Evolutionary conservation across 2,113 vertebrate genomes (phyloP), one percentile per base, ranked within the genome.

Genomic region (Aepyceros melampus): DNA sequence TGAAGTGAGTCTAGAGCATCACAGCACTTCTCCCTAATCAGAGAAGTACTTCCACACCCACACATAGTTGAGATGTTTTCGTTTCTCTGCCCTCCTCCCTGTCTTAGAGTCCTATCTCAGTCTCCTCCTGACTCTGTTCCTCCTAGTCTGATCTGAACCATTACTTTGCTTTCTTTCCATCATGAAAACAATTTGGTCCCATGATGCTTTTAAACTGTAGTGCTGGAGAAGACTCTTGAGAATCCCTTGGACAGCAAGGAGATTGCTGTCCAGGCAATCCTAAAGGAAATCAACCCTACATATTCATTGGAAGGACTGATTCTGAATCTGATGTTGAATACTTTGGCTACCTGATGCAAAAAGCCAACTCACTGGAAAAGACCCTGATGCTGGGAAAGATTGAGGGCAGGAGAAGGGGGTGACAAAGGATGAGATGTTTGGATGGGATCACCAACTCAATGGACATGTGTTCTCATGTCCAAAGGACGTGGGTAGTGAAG

Each of bases 11-110:
- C 45, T 1, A 7, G 36, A 6, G 31, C 14, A 33, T 89, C 51
- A 17, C n/a, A 5, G 0, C 14, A 31, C 13, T 29, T 33, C 23
- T 23, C 29, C 9, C 16, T 0, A 1, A 81, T 76, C 40, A 74
- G n/a, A 74, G n/a, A 40, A 19, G 8, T 11, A 2, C 17, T 33
- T 67, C 58, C 17, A 2, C 49, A n/a, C 17, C 47, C 47, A 9
- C 4, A 2, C 7, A 7, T 1, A 67, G 4, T 0, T 1, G 6
- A 71, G 29, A 27, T 5, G 15, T 17, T 60, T 16, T 5, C 43
- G 0, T 60, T 58, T 71, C 29, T 84, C 84, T 15, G 9, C 19
- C 27, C 27, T 88, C 56, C 51, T 40, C 17, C 19, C 78, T 79
- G 25, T 2, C 36, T 84, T 49, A 2, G 9, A 6, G 43, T 58